Conservation (phyloP, 2,113 vertebrate genomes). For the Tichodroma muraria region DNA sequence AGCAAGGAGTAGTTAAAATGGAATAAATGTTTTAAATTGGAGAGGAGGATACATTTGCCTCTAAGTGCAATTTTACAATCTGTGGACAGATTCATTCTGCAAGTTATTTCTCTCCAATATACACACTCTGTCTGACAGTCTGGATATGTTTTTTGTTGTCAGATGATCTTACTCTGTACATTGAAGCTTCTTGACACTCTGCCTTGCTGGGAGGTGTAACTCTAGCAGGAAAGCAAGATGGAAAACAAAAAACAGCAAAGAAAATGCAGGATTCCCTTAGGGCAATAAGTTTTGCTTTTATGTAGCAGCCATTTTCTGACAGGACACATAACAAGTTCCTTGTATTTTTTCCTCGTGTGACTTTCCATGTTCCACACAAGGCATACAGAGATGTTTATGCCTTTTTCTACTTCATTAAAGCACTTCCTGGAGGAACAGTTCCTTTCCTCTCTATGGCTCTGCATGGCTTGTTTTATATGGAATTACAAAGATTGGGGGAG, state of each 20-base stretch:
- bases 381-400: background rate
- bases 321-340: slow-evolving; percentile 20
- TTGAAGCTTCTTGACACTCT: background rate
- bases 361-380: background rate
- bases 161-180: background rate
- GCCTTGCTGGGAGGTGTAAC: background rate
- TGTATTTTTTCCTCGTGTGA: background rate
- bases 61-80: background rate
- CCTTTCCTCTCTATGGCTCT: background rate
- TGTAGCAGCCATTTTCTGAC: slow-evolving; percentile 46
- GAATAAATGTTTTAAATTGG: background rate
- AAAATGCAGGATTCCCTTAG: slow-evolving; percentile 21
- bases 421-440: background rate
- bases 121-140: background rate
- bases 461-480: background rate
- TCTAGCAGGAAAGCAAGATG: background rate
- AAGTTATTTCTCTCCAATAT: background rate
- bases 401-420: background rate
- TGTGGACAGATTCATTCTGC: background rate
- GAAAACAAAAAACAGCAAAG: slow-evolving; percentile 3
- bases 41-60: background rate
- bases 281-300: slow-evolving; percentile 25
- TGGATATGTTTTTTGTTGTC: background rate
- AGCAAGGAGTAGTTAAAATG: background rate
- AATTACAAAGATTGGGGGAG: background rate